These are phyloP conservation scores for Phalacrocorax pelagicus DNA, from an alignment of 2,113 vertebrate genomes.

Conservation along the genomic window DNA sequence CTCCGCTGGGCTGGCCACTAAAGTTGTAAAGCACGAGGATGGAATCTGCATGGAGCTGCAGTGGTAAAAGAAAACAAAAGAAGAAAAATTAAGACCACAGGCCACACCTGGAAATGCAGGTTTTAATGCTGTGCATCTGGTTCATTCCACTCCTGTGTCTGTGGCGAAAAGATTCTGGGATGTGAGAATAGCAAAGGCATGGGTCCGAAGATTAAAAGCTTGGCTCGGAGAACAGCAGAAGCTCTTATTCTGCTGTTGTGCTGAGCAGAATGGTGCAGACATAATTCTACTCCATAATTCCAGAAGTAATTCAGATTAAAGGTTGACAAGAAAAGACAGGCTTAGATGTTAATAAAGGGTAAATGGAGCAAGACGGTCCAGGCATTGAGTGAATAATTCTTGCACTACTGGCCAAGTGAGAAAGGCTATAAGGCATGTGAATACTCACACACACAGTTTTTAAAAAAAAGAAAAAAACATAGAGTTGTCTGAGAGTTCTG, in stretches of 20 bases:
- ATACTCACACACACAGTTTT: neutral
- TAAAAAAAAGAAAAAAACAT: no score
- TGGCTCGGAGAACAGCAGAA: neutral
- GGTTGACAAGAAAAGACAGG: neutral
- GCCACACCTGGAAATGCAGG: neutral
- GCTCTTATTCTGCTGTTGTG: neutral
- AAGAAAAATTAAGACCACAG: neutral
- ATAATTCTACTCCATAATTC: neutral
- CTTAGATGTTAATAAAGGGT: neutral
- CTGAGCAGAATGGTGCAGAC: neutral
- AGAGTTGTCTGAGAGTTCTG: neutral
- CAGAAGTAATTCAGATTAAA: neutral
- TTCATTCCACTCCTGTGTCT: neutral
- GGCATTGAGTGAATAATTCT: neutral
- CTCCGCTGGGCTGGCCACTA: slow-evolving; percentile 89
- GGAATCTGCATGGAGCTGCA: slow-evolving; percentile 86
- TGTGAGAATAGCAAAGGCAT: neutral
- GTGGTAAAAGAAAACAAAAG: neutral
- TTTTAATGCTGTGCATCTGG: neutral
- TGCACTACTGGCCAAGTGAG: neutral
- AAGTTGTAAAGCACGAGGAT: slow-evolving; percentile 88
- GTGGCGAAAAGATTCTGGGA: neutral
- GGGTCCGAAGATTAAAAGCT: neutral
- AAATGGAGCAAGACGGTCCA: neutral
- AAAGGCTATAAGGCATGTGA: neutral